Conservation (phyloP, 2,113 vertebrate species). For the Nanorana parkeri region DNA sequence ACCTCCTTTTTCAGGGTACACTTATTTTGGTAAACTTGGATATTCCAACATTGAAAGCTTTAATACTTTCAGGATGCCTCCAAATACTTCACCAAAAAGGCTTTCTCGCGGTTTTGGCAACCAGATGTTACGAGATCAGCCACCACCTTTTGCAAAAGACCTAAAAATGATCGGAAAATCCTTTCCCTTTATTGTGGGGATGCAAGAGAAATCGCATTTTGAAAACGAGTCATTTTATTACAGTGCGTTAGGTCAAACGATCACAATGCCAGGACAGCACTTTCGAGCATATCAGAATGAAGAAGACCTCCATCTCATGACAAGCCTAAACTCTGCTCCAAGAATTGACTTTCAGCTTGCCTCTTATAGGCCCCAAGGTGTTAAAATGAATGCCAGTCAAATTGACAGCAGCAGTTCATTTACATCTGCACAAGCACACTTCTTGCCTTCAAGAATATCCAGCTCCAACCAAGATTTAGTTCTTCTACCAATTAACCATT, state of each 20-base stretch:
- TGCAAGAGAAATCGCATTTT: conserved; percentile 69
- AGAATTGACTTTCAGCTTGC: conserved; percentile 69
- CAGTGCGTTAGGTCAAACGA: conserved; percentile 66
- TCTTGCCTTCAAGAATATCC: conserved; percentile 68
- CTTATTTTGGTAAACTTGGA: conserved; percentile 71
- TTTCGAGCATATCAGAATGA: conserved; percentile 76
- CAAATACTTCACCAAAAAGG: conserved; percentile 75
- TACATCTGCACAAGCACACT: conserved; percentile 68
- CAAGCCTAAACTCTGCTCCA: conserved; percentile 68
- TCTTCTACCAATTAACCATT: conserved; percentile 69
- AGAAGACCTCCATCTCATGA: conserved; percentile 70
- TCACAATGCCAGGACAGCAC: conserved; percentile 74
- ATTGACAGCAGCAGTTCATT: conserved; percentile 74
- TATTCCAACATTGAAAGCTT: conserved; percentile 77
- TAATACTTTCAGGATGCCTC: conserved; percentile 78
- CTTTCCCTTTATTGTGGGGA: conserved; percentile 74
- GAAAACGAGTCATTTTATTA: conserved; percentile 60
- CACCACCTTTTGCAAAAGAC: conserved; percentile 77
- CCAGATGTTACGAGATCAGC: conserved; percentile 78
- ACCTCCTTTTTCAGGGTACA: conserved; percentile 71
- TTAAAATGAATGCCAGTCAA: conserved; percentile 69
- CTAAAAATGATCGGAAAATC: conserved; percentile 74
- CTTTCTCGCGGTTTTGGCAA: conserved; percentile 72
- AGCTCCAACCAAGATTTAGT: conserved; percentile 73
- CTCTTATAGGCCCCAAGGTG: conserved; percentile 70